phyloP scores from a whole-genome alignment of 1,140 invertebrate genomes.

The Bursaphelenchus mucronatus region DNA sequence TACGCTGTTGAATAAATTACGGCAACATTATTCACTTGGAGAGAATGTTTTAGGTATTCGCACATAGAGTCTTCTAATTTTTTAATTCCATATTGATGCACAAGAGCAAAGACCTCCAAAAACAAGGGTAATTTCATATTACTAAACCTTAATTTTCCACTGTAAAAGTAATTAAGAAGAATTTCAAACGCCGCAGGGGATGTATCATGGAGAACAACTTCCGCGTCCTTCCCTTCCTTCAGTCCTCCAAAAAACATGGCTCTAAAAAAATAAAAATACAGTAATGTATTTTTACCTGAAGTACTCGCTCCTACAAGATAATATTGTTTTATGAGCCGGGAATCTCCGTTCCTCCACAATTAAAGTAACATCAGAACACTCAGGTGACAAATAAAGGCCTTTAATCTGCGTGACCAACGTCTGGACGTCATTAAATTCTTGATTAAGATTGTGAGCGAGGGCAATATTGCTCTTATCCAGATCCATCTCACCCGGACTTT shows the following conservation, averaged over 20 bases:
- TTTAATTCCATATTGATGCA: conserved; percentile 89
- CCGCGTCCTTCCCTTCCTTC: conserved; percentile 74
- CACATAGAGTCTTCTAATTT: conserved; percentile 85
- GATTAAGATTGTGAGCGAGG: background rate
- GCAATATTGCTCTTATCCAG: conserved; percentile 25
- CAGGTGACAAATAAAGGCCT: conserved; percentile 75
- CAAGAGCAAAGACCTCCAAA: conserved; percentile 78
- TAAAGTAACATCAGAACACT: conserved; percentile 85
- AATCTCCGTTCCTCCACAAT: conserved; percentile 77
- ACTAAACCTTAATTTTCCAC: conserved; percentile 77
- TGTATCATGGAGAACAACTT: conserved; percentile 79
- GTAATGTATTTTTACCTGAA: conserved; percentile 69
- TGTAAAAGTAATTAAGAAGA: conserved; percentile 89
- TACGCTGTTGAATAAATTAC: conserved; percentile 83
- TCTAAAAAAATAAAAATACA: conserved; percentile 59
- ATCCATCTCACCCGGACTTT: conserved; percentile 16
- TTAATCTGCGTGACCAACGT: conserved; percentile 74
- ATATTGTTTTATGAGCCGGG: conserved; percentile 80
- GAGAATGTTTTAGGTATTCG: conserved; percentile 77
- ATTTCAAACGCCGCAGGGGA: conserved; percentile 82
- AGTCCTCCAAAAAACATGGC: conserved; percentile 84
- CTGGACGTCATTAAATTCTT: conserved; percentile 57
- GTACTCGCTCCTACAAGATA: conserved; percentile 88
- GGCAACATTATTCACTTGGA: conserved; percentile 83
- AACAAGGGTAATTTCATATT: conserved; percentile 76